Base-by-base conservation (phyloP, 2,113 vertebrate genomes). In the Lagopus muta region DNA sequence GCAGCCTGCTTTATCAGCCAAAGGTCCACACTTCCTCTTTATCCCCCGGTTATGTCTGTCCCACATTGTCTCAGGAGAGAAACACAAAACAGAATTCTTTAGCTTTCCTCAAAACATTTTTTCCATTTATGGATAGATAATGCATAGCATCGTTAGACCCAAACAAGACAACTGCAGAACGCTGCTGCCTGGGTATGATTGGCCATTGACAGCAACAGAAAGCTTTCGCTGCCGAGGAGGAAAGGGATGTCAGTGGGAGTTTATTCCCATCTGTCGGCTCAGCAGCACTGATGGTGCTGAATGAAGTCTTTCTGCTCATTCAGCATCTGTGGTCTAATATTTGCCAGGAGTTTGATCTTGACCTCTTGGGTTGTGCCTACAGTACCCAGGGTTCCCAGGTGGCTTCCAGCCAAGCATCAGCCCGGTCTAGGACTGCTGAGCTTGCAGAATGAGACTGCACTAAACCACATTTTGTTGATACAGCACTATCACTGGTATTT, bases 131-230 rank as follows among this genome's bases (percentile, higher is more conserved):
- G 22, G 43, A 25, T 50, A 82, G 30, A 40, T 30, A 71, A 60
- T 0, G 1, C 6, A 11, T 0, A 10, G 5, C 19, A 58, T 8
- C 36, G 12, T 24, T 3, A 67, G 10, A 34, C 28, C 32, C 14
- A 57, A 43, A 38, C 20, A 18, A 62, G 38, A 7, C 62, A 66
- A 28, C 11, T 62, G 57, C 4, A 13, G 17, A 43, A n/a, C 3
- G 2, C 15, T 61, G 24, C 30, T 45, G 36, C 69, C 76, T 76
- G 66, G 10, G 3, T 34, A 43, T 8, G 13, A 66, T 52, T 52
- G 78, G 14, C n/a, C 36, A 62, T 66, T 66, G 4, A 0, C 22
- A 62, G 24, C 42, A 43, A 27, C 64, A 91, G 48, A 54, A 75
- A 75, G 18, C 43, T 85, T 64, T 38, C 18, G 13, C 13, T 42